These are phyloP conservation scores for Microhierax caerulescens DNA, from an alignment of 2,797 vertebrate species.

Conservation along the genomic window DNA sequence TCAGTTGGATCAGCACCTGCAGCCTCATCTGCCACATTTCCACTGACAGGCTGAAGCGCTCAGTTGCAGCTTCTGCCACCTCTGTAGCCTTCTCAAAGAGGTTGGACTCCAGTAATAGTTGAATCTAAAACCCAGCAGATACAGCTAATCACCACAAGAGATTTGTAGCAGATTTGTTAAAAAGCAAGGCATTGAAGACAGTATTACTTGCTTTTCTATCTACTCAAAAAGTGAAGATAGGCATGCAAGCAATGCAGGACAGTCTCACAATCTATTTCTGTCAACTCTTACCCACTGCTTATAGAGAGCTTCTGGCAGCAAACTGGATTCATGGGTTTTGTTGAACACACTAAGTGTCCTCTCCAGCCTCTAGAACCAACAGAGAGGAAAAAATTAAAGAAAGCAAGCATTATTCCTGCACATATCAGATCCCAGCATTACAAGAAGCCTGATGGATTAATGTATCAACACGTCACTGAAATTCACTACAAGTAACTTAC, in stretches of 20 bases:
- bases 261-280: not conserved
- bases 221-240: not conserved
- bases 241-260: not conserved
- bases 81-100: slow-evolving; percentile 73
- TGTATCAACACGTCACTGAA: not conserved
- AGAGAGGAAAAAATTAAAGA: not conserved
- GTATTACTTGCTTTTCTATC: not conserved
- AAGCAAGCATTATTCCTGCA: not conserved
- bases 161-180: not conserved
- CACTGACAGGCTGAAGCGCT: slow-evolving; percentile 78
- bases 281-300: slow-evolving; percentile 87
- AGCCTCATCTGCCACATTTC: slow-evolving; percentile 84
- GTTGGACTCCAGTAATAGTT: slow-evolving; percentile 47
- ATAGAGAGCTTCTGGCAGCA: slow-evolving; percentile 85
- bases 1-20: slow-evolving; percentile 78
- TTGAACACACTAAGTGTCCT: slow-evolving; percentile 80
- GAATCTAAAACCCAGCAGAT: slow-evolving; percentile 61
- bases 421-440: not conserved
- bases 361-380: slow-evolving; percentile 82
- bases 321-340: slow-evolving; percentile 80
- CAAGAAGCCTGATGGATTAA: not conserved
- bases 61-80: slow-evolving; percentile 78
- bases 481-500: not conserved
- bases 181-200: not conserved
- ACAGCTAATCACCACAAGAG: not conserved